These are phyloP conservation scores for Hyles euphorbiae DNA, from an alignment of 1,140 invertebrate species.

Conservation along the genomic window DNA sequence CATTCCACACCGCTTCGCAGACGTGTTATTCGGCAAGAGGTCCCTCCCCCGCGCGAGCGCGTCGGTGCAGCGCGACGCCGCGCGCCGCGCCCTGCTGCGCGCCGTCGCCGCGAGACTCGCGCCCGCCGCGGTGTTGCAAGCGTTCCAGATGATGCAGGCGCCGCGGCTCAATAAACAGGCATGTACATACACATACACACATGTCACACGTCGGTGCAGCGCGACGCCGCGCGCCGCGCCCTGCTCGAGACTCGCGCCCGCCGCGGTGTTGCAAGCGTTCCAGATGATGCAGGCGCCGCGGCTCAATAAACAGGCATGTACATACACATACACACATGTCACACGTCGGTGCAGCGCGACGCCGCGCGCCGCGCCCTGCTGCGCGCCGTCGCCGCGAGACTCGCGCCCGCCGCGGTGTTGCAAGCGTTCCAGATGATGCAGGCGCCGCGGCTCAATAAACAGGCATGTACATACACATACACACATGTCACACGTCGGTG, in stretches of 20 bases:
- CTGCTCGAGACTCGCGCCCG: no score
- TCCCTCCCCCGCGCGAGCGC: constrained; percentile 16
- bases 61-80: constrained; percentile 22
- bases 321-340: not conserved
- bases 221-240: no score
- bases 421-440: no score
- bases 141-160: constrained; percentile 43
- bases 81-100: constrained; percentile 21
- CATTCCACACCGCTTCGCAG: constrained; percentile 3
- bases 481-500: no score
- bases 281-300: not conserved
- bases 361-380: no score
- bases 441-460: no score
- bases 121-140: constrained; percentile 17
- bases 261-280: no score
- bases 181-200: not conserved
- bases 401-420: no score
- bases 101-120: constrained; percentile 6
- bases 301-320: not conserved
- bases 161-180: constrained; percentile 60
- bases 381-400: no score
- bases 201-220: no score
- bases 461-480: no score
- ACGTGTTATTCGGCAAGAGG: constrained; percentile 44
- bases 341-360: no score